Base-by-base conservation (phyloP, 2,113 vertebrate species). In the Mirounga angustirostris region DNA sequence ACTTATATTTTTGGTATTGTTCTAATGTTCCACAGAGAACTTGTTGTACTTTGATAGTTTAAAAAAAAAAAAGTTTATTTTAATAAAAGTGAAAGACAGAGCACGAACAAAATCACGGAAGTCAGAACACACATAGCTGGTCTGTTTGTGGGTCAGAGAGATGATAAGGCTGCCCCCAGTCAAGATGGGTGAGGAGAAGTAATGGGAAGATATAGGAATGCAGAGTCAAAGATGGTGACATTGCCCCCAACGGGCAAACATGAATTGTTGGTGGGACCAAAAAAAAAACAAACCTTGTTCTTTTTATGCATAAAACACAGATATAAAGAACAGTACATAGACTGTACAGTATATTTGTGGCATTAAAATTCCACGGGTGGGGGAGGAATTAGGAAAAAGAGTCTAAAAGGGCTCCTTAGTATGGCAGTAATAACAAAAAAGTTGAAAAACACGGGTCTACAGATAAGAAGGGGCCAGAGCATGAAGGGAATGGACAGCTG, bases 41-140 rank as follows among this genome's bases (percentile, higher is more conserved):
- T 36, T 65, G 26, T 0, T 6, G 58, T 61, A 43, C 40, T 73
- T 54, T 50, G 22, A 59, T 30, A 87, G 24, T 43, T 59, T 28
- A 16, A 12, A 28, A 46, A 87, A 36, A 36, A 46, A 46, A 46
- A 58, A 19, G 19, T 18, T 3, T 21, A 61, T 22, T 71, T 73
- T 24, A 59, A 16, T 82, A 13, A 71, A 86, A 90, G 11, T 26
- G 21, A 63, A 85, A 69, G 46, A 46, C 46, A 46, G 50, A 67
- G 15, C 33, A 40, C 18, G 59, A 56, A 52, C 9, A 73, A 71
- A 59, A 40, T 33, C 78, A 40, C 2, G 22, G 50, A 50, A 63
- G 40, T 13, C 36, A 65, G 56, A 67, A 1, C 26, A 22, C 0
- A 4, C 26, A 61, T 0, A 15, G 15, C 11, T 13, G 36, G 71